These are phyloP conservation scores for Stictocephala bisonia DNA, from an alignment of 2,888 invertebrate species.

Conservation along the genomic window DNA sequence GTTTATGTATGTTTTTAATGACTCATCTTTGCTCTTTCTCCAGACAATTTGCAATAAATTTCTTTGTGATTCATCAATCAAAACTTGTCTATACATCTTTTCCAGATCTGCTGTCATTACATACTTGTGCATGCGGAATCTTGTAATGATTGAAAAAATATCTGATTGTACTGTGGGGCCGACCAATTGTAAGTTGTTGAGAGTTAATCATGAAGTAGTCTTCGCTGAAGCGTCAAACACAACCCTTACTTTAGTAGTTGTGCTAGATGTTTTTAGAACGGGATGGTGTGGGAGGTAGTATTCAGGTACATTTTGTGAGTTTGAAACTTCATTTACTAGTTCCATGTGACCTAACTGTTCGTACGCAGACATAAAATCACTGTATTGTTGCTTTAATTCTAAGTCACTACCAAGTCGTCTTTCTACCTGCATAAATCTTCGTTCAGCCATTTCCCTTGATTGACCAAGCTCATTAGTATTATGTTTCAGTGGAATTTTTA, in stretches of 20 bases:
- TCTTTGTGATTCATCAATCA: not conserved
- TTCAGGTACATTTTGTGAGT: not conserved
- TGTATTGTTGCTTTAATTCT: not conserved
- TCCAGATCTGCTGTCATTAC: constrained; percentile 1
- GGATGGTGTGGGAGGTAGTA: constrained; percentile 17
- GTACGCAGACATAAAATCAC: constrained; percentile 7
- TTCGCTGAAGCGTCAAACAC: constrained; percentile 25
- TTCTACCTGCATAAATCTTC: not conserved
- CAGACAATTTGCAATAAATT: too few species aligned
- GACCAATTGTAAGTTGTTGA: not conserved
- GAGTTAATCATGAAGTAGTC: not conserved
- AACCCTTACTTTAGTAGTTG: constrained; percentile 31
- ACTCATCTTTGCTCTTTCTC: too few species aligned
- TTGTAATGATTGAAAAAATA: not conserved
- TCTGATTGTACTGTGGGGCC: constrained; percentile 11
- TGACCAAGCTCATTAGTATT: not conserved
- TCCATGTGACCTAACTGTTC: not conserved
- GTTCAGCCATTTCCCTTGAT: constrained; percentile 1
- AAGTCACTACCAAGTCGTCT: not conserved
- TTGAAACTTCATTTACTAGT: not conserved
- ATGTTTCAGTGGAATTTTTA: not conserved
- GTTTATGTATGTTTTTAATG: too few species aligned
- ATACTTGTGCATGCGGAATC: constrained; percentile 9
- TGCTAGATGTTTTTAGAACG: constrained; percentile 6
- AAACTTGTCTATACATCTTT: too few species aligned